Conservation (phyloP, 1,140 invertebrate genomes). For the Drosophila nasuta region DNA sequence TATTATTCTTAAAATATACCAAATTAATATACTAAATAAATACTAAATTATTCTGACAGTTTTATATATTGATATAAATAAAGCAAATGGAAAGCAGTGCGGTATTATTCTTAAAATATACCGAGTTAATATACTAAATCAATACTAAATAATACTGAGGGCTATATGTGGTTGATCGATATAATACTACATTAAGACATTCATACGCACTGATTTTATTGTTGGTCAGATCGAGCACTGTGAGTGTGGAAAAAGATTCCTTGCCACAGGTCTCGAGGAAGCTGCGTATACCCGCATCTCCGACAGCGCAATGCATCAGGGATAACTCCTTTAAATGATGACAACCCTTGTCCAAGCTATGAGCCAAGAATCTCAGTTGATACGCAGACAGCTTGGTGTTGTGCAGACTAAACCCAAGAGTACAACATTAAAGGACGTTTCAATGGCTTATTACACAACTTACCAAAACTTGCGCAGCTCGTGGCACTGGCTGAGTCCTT, state of each 20-base stretch:
- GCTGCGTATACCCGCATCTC: conserved; percentile 79
- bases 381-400: conserved; percentile 76
- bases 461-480: conserved; percentile 79
- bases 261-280: conserved; percentile 74
- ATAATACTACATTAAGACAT: too few relatives aligned
- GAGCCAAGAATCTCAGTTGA: conserved; percentile 75
- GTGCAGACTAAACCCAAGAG: conserved; percentile 61
- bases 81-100: too few relatives aligned
- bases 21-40: too few relatives aligned
- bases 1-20: too few relatives aligned
- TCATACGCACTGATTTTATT: conserved; percentile 78
- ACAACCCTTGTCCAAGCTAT: conserved; percentile 78
- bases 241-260: conserved; percentile 76
- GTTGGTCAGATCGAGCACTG: conserved; percentile 78
- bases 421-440: not conserved
- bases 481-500: conserved; percentile 75
- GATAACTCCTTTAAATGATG: conserved; percentile 71
- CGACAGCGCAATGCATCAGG: conserved; percentile 77
- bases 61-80: too few relatives aligned
- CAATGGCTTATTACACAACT: not conserved
- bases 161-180: too few relatives aligned
- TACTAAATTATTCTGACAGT: too few relatives aligned
- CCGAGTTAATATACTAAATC: too few relatives aligned
- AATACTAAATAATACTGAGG: too few relatives aligned
- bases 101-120: too few relatives aligned